Conservation (phyloP, 2,113 vertebrate genomes). For the Rostratula benghalensis region DNA sequence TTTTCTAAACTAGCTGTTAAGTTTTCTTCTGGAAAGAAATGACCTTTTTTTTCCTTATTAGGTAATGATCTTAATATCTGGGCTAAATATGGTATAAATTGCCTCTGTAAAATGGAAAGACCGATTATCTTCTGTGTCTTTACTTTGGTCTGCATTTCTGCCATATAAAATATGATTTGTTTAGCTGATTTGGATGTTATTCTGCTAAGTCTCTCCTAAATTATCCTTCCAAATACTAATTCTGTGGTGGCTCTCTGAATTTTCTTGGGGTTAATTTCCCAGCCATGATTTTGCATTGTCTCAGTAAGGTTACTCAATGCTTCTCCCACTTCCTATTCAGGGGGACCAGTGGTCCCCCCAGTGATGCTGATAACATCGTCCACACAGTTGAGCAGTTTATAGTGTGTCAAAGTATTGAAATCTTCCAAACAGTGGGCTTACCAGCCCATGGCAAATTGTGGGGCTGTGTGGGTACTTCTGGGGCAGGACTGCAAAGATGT, state of each 20-base stretch:
- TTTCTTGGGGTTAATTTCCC: not conserved
- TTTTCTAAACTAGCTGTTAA: not conserved
- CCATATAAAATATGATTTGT: not conserved
- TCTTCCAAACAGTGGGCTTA: not conserved
- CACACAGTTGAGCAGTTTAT: not conserved
- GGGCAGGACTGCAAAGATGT: not conserved
- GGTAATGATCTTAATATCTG: not conserved
- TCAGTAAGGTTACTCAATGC: not conserved
- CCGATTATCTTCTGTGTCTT: not conserved
- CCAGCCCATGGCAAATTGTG: not conserved
- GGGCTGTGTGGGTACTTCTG: not conserved
- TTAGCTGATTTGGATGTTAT: not conserved
- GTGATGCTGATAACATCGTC: not conserved
- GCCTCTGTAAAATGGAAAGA: not conserved
- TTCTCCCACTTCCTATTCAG: not conserved
- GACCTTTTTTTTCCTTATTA: not conserved
- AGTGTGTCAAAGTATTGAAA: fast-evolving
- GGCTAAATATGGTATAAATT: not conserved
- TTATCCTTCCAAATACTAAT: not conserved
- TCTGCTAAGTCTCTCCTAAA: not conserved
- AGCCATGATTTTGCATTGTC: not conserved
- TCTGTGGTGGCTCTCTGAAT: not conserved
- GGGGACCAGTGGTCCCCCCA: not conserved
- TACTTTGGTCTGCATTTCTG: not conserved
- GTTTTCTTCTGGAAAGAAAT: not conserved